Evolutionary conservation across 2,888 invertebrate genomes (phyloP), one percentile per base, ranked within the genome.

Genomic region (Ligdia adustata): DNA sequence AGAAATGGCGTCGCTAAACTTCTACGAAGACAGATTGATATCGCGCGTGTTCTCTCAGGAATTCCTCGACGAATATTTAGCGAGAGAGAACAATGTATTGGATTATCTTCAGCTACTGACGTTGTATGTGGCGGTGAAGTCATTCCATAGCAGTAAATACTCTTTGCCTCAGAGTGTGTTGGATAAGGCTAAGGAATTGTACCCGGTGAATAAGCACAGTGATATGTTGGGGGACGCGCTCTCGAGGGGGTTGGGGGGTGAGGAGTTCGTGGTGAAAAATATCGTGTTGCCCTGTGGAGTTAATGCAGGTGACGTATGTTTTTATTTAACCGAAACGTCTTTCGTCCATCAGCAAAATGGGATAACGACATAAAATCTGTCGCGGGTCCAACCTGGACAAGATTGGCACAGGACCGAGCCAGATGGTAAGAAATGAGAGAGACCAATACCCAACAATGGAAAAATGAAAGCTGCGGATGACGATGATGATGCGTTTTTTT

Each of bases 1-100:
- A 0, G 89, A 93, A 50, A 74, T 95, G 41, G 91, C 92, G 1
- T 84, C 92, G 0, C 72, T 95, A 7, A 92, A 92, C 0, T 85
- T 90, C 59, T 94, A 92, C 60, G 91, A 91, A 28, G 82, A 91
- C 9, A 82, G 79, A 24, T 56, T 94, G 1, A 64, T 94, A 0
- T 62, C 72, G 0, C 81, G 77, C 52, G 79, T 92, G 9, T 93
- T 94, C 51, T 82, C 87, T 0, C 67, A 81, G 11, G 77, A 87
- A 0, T 91, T 91, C 57, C 64, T 93, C 0, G 62, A 82, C 45
- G 81, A 83, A 14, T 82, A 75, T 54, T 57, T 86, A 1, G 47
- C 61, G 0, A 70, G 79, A 27, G 79, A 84, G 0, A 61, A 82
- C n/a, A 88, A 81, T 53, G 57, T 60, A 0, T 55, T 91, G 20